Evolutionary conservation across 2,888 invertebrate species (phyloP).

Genomic region (Halocaridina rubra): DNA sequence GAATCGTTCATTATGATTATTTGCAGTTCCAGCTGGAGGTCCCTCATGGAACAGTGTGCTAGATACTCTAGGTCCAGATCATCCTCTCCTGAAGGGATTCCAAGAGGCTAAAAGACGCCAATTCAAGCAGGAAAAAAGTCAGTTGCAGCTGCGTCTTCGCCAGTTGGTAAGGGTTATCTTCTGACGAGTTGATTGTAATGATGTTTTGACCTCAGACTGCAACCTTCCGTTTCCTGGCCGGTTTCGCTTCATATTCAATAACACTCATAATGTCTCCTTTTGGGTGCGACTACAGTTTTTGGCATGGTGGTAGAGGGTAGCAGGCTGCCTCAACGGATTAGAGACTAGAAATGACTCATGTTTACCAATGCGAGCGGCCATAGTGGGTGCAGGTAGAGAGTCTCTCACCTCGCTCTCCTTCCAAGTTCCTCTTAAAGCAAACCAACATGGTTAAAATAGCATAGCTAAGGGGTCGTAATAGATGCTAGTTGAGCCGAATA

Average conservation of each 20-base stretch:
- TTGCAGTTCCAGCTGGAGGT: background rate
- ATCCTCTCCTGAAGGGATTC: conserved; percentile 35
- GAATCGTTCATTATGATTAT: background rate
- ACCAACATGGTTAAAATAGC: background rate
- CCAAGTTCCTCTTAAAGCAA: no score
- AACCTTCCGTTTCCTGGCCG: no score
- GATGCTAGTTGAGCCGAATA: background rate
- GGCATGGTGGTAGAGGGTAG: background rate
- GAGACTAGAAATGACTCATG: no score
- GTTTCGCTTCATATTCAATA: no score
- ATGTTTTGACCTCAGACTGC: background rate
- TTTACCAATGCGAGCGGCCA: no score
- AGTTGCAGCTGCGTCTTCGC: conserved; percentile 31
- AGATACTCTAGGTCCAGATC: conserved; percentile 43
- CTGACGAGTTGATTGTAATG: no score
- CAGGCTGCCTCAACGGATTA: no score
- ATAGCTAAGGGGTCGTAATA: background rate
- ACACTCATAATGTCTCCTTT: background rate
- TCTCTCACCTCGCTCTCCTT: no score
- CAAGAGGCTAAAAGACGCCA: conserved; percentile 49
- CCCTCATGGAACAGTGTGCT: conserved; percentile 37
- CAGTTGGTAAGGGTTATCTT: conserved; percentile 55
- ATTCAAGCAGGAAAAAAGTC: conserved; percentile 33
- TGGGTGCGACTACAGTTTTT: background rate
- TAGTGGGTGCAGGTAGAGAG: no score